Evolutionary conservation across 2,797 vertebrate species (phyloP).

Genomic region (Sebastolobus altivelis): DNA sequence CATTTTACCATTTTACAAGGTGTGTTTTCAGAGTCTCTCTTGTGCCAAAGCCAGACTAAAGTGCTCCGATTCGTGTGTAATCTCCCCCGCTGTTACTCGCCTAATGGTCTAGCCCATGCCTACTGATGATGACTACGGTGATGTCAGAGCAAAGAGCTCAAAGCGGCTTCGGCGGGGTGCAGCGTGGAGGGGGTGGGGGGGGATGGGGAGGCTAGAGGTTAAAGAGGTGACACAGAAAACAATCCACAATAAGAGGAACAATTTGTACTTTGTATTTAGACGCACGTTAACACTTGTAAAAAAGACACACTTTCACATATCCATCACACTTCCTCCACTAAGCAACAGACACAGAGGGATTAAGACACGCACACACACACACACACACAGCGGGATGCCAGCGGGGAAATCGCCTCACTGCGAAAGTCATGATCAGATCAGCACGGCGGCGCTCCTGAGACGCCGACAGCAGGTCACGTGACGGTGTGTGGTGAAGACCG

Average conservation of each 20-base stretch:
- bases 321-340: conserved; percentile 22
- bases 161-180: conserved; percentile 75
- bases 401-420: conserved; percentile 61
- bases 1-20: conserved; percentile 14
- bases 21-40: conserved; percentile 49
- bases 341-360: conserved; percentile 56
- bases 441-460: conserved; percentile 52
- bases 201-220: conserved; percentile 48
- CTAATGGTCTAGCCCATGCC: conserved; percentile 69
- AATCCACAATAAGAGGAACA: conserved; percentile 34
- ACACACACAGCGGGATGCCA: conserved; percentile 49
- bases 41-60: conserved; percentile 33
- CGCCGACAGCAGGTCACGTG: conserved; percentile 63
- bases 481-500: conserved; percentile 46
- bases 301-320: conserved; percentile 2
- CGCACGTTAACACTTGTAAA: not conserved
- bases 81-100: conserved; percentile 52
- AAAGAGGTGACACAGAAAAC: conserved; percentile 62
- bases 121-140: conserved; percentile 68
- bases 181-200: conserved; percentile 33
- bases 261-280: conserved; percentile 1
- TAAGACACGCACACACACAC: conserved; percentile 49
- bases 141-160: conserved; percentile 80
- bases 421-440: conserved; percentile 68
- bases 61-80: conserved; percentile 55